Evolutionary conservation across 2,797 vertebrate species (phyloP), one percentile per base, ranked within the genome.

Genomic region (Hydrophis major): DNA sequence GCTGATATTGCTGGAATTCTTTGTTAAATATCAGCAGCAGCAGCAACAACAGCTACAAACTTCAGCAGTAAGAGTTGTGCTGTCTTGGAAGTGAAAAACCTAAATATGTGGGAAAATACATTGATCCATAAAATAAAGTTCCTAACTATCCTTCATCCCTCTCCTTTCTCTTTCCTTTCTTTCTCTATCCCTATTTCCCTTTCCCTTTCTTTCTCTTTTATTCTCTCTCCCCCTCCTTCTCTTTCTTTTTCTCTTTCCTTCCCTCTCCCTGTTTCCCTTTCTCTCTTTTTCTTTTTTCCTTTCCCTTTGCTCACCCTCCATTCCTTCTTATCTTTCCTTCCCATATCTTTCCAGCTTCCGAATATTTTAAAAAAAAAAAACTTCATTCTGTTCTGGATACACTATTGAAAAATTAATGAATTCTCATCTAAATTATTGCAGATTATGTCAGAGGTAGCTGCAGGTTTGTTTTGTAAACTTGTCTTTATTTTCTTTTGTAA

Each of bases 111-210:
- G 87, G 94, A 96, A 97, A 97, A 20, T 94, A 55, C 95, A 97
- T 95, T 97, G 96, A 97, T 97, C 96, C 96, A 94, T 97, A 96
- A 97, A 97, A 95, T 13, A 47, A 61, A 47, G 27, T 42, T 83
- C 8, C 20, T 47, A 25, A 12, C 74, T 47, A 25, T 10, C 37
- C 74, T 83, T 25, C 37, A 11, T 47, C 74, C 20, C 20, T 83
- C 50, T 86, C 50, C 86, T 56, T n/a, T 87, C 56, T 28, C 42
- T 25, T 18, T 55, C 25, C 11, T 18, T 55, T 55, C 50, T 25
- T 55, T 6, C 20, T 87, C 27, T 86, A 27, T 28, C 20, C 50
- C 83, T 28, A 3, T 28, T 86, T 3, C 3, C 88, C 14, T 60
- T 66, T 18, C 2, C 4, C 25, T 55, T 59, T 88, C 25, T 86